Evolutionary conservation across 2,888 invertebrate genomes (phyloP).

Genomic region (Vandiemenella viatica): DNA sequence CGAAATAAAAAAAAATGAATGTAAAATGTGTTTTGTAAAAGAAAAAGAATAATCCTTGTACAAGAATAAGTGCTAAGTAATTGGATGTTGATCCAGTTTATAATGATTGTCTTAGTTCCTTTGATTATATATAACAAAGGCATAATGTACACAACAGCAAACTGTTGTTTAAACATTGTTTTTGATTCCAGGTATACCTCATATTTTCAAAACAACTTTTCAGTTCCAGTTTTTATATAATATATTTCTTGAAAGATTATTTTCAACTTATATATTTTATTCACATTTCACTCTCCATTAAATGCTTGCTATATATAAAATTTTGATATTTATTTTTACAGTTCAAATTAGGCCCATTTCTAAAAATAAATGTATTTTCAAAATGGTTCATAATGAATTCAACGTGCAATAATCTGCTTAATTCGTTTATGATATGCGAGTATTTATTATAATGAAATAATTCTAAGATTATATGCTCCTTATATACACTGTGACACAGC

Average conservation of each 20-base stretch:
- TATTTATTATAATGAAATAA: background rate
- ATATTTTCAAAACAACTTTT: too few species aligned
- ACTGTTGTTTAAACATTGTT: background rate
- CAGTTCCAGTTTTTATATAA: too few species aligned
- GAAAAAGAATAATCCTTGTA: too few species aligned
- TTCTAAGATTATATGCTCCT: background rate
- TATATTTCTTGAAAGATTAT: too few species aligned
- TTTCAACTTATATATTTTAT: too few species aligned
- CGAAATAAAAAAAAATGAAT: constrained; percentile 15
- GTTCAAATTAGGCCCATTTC: too few species aligned
- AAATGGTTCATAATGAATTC: background rate
- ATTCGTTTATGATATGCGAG: background rate
- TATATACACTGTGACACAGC: background rate
- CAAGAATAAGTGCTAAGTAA: background rate
- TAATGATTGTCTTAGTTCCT: background rate
- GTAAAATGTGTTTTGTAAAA: constrained; percentile 4
- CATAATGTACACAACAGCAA: background rate
- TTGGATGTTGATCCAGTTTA: background rate
- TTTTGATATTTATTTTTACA: background rate
- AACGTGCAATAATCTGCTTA: background rate
- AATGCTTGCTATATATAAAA: too few species aligned
- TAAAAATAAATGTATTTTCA: background rate
- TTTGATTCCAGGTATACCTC: background rate
- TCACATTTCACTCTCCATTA: too few species aligned
- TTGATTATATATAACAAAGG: background rate